Conservation (phyloP, 2,113 vertebrate genomes). For the Takifugu flavidus region DNA sequence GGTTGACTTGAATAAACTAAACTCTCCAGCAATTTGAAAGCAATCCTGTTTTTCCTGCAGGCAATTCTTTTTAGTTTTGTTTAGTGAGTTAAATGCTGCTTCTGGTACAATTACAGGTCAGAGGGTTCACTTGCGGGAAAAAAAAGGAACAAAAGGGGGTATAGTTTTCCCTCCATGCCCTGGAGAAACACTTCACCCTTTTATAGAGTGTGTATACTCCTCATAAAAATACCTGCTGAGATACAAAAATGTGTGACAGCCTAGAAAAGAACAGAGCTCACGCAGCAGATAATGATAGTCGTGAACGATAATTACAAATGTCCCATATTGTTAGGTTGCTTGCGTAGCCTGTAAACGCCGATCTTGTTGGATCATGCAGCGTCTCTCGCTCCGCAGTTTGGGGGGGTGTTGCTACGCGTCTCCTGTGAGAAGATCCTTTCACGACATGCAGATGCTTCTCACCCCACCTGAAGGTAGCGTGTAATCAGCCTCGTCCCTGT, state of each 20-base stretch:
- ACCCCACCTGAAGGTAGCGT: slow-evolving; percentile 39
- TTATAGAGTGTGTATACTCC: slow-evolving; percentile 34
- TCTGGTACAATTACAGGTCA: slow-evolving; percentile 31
- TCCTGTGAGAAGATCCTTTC: slow-evolving; percentile 49
- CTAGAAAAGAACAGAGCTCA: slow-evolving; percentile 53
- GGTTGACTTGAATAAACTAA: neutral
- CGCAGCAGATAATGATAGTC: slow-evolving; percentile 68
- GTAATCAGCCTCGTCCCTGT: slow-evolving; percentile 66
- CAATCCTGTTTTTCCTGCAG: neutral
- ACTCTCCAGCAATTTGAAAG: neutral
- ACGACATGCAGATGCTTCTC: slow-evolving; percentile 27
- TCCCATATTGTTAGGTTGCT: slow-evolving; percentile 67
- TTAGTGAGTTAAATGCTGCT: slow-evolving; percentile 4
- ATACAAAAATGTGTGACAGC: slow-evolving; percentile 43
- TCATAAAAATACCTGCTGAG: slow-evolving; percentile 69
- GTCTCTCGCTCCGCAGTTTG: slow-evolving; percentile 24
- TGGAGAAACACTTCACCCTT: slow-evolving; percentile 35
- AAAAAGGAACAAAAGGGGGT: neutral
- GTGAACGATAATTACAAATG: slow-evolving; percentile 74
- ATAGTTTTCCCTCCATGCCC: slow-evolving; percentile 25
- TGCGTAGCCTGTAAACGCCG: slow-evolving; percentile 56
- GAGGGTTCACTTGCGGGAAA: slow-evolving; percentile 43
- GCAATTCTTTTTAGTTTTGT: neutral
- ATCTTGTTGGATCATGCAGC: slow-evolving; percentile 59
- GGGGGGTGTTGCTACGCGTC: slow-evolving; percentile 53